A percentile compares a stretch with the other conserved stretches of the same genome.
phyloP scores from a whole-genome alignment of 2,888 invertebrate genomes.

The Epicampocera succincta region DNA sequence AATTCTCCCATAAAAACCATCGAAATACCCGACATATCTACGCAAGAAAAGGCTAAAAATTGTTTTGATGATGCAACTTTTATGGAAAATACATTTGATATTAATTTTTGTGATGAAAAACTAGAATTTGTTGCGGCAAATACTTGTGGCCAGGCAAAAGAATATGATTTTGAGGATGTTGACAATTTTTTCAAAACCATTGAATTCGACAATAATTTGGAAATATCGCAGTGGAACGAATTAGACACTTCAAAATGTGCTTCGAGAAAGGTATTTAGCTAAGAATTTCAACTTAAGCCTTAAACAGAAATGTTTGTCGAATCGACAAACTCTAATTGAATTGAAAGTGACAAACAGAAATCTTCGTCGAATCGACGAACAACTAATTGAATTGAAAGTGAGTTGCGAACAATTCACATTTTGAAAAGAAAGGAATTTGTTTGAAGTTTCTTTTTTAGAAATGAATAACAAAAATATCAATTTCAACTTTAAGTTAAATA shows the following conservation, averaged over 20 bases:
- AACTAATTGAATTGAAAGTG: too few species aligned
- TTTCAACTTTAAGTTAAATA: too few species aligned
- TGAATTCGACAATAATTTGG: conserved; percentile 31
- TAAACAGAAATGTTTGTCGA: too few species aligned
- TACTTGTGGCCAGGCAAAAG: not conserved
- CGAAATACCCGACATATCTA: conserved; percentile 6
- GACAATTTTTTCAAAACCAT: conserved; percentile 43
- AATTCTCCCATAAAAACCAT: conserved; percentile 45
- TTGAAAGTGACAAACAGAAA: too few species aligned
- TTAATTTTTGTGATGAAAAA: not conserved
- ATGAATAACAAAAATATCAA: too few species aligned
- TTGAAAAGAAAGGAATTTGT: too few species aligned
- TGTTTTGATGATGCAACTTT: not conserved
- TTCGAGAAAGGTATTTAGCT: conserved; percentile 29
- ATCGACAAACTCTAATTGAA: too few species aligned
- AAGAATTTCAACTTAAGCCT: conserved; percentile 7
- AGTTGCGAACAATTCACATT: too few species aligned
- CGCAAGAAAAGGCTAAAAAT: not conserved
- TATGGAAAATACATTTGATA: not conserved
- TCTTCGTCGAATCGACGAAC: not conserved
- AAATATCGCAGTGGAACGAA: not conserved
- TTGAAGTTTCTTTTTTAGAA: too few species aligned
- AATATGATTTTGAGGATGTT: conserved; percentile 14
- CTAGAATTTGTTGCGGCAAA: not conserved
- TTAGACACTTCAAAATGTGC: not conserved